A percentile compares a stretch with the other conserved stretches of the same genome.
phyloP scores from a whole-genome alignment of 1,140 invertebrate genomes.

The Drosophila sproati region DNA sequence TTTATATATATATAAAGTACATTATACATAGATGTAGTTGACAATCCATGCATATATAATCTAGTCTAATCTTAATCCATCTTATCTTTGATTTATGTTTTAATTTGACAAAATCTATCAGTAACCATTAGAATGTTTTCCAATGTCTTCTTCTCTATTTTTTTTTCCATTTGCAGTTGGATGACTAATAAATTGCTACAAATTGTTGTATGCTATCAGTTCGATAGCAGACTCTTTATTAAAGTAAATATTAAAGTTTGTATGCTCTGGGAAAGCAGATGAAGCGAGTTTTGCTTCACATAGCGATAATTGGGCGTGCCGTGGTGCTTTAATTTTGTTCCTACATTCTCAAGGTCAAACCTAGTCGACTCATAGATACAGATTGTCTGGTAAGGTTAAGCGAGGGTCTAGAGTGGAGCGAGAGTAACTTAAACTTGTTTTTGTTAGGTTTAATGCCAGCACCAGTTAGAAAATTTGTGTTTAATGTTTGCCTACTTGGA shows the following conservation, averaged over 20 bases:
- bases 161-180: background rate
- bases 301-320: conserved; percentile 50
- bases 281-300: conserved; percentile 25
- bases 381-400: background rate
- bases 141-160: background rate
- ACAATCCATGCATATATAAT: no score
- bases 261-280: conserved; percentile 13
- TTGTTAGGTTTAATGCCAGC: conserved; percentile 39
- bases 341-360: conserved; percentile 57
- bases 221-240: background rate
- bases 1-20: background rate
- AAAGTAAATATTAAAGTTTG: conserved; percentile 31
- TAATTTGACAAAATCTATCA: background rate
- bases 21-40: no score
- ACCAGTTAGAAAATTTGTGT: conserved; percentile 36
- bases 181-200: background rate
- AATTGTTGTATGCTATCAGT: background rate
- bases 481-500: conserved; percentile 51
- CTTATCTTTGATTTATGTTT: background rate
- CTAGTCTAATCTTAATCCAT: background rate
- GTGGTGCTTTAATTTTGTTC: conserved; percentile 15
- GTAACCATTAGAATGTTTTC: background rate
- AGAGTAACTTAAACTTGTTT: conserved; percentile 15
- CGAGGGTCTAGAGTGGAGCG: no score
- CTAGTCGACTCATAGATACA: background rate